Evolutionary conservation across 2,113 vertebrate genomes (phyloP).

Genomic region (Cyphomyrus plagiostoma): DNA sequence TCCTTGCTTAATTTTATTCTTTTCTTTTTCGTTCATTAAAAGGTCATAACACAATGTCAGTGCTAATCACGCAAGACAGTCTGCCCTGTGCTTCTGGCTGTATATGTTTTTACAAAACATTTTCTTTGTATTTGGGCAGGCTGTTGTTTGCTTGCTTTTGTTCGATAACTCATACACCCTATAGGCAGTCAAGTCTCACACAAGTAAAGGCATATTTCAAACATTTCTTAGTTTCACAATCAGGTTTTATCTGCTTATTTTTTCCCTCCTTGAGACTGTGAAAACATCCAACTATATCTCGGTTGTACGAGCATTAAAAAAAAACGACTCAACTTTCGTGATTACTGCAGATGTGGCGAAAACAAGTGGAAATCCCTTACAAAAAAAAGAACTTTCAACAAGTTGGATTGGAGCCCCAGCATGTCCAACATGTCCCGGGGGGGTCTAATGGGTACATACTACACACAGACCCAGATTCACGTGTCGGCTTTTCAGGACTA

Average conservation of each 20-base stretch:
- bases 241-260: background rate
- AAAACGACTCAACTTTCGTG: background rate
- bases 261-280: background rate
- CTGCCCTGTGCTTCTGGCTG: background rate
- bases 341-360: background rate
- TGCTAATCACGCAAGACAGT: background rate
- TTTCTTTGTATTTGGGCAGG: background rate
- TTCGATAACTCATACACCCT: background rate
- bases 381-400: background rate
- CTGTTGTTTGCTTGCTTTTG: background rate
- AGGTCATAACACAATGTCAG: background rate
- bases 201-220: background rate
- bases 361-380: background rate
- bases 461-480: background rate
- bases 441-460: background rate
- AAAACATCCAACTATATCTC: background rate
- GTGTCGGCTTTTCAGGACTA: background rate
- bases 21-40: background rate
- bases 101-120: background rate
- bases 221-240: background rate
- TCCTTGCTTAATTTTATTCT: background rate
- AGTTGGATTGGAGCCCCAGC: background rate
- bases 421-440: background rate
- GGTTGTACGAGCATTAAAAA: background rate
- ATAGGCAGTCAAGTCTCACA: background rate